phyloP scores from a whole-genome alignment of 2,797 vertebrate genomes.

The Notolabrus celidotus region DNA sequence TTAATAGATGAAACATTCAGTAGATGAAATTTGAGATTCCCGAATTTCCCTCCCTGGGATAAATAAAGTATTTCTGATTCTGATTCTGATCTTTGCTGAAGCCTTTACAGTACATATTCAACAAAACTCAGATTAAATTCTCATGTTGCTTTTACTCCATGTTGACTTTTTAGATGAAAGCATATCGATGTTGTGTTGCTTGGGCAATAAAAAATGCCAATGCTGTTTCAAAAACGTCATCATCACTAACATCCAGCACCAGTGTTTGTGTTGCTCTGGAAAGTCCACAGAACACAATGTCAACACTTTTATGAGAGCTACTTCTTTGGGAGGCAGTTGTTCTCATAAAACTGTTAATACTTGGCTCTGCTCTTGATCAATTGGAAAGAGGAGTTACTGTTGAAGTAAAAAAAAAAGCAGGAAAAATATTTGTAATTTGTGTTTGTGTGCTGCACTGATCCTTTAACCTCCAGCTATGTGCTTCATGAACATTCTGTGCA shows the following conservation, averaged over 20 bases:
- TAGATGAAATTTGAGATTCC: too few species aligned
- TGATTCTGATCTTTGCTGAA: too few species aligned
- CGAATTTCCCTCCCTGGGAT: too few species aligned
- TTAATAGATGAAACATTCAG: too few species aligned
- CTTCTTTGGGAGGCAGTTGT: background rate
- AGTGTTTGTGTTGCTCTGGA: background rate
- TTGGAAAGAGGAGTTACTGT: background rate
- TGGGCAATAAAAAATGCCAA: background rate
- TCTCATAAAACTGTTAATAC: background rate
- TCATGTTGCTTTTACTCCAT: too few species aligned
- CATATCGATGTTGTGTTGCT: background rate
- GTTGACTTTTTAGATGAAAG: too few species aligned
- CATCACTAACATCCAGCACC: conserved; percentile 2
- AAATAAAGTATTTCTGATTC: too few species aligned
- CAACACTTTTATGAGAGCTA: conserved; percentile 4
- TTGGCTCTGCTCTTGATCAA: conserved; percentile 6
- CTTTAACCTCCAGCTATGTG: background rate
- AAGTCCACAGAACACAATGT: conserved; percentile 4
- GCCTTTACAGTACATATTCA: too few species aligned
- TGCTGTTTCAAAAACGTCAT: background rate
- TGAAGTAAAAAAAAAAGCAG: background rate
- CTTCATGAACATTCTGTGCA: background rate
- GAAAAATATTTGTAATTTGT: background rate
- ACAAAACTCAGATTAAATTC: too few species aligned
- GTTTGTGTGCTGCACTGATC: too few species aligned